Conservation (phyloP, 2,888 invertebrate species). For the Cheilosia vernalis region DNA sequence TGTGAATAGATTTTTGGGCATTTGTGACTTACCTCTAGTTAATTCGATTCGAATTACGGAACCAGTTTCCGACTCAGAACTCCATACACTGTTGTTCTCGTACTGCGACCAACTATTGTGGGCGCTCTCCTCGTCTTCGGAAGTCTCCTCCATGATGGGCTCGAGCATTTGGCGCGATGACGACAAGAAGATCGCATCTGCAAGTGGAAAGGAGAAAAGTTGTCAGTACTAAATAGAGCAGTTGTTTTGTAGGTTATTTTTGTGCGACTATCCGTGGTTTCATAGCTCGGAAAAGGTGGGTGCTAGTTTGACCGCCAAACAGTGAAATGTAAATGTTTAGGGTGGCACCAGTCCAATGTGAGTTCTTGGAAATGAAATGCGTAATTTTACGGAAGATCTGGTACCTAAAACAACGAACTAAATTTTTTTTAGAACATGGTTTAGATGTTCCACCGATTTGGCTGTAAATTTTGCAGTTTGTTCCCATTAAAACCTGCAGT, state of each 20-base stretch:
- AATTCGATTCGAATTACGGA: conserved; percentile 90
- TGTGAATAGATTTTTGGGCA: neutral
- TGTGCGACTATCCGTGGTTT: too few relatives aligned
- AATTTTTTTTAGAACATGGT: too few relatives aligned
- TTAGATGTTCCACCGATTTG: too few relatives aligned
- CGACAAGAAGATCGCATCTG: conserved; percentile 82
- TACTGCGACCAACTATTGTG: conserved; percentile 81
- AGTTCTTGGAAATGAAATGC: too few relatives aligned
- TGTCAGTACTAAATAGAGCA: neutral
- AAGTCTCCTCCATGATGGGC: conserved; percentile 94
- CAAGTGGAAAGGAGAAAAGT: conserved; percentile 13
- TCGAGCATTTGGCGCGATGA: conserved; percentile 86
- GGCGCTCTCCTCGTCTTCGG: conserved; percentile 87
- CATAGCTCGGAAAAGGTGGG: too few relatives aligned
- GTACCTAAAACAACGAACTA: too few relatives aligned
- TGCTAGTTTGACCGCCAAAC: too few relatives aligned
- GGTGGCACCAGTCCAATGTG: too few relatives aligned
- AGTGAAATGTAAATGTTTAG: too few relatives aligned
- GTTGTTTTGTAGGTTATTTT: neutral
- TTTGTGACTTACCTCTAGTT: conserved; percentile 79
- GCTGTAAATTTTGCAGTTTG: too few relatives aligned
- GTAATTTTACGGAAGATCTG: too few relatives aligned
- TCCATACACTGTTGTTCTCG: conserved; percentile 81
- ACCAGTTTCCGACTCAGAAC: conserved; percentile 91
- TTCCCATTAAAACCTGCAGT: too few relatives aligned